These are phyloP conservation scores for Mus caroli DNA, from an alignment of 2,797 vertebrate species.

Conservation along the genomic window DNA sequence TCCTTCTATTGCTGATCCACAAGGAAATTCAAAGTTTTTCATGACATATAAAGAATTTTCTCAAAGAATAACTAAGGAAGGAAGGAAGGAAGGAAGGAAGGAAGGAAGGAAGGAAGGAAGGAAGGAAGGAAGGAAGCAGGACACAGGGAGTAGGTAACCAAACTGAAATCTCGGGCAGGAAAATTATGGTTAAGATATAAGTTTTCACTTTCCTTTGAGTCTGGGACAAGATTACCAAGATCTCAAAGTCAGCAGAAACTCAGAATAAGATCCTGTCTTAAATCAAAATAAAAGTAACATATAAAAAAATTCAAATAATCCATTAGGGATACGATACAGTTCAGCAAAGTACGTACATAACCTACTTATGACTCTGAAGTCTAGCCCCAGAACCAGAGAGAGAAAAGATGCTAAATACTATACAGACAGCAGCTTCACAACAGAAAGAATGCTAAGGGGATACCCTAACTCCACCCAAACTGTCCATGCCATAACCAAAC, in stretches of 20 bases:
- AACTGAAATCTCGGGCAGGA: neutral
- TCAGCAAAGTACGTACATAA: neutral
- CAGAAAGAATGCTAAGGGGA: neutral
- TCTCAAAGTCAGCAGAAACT: neutral
- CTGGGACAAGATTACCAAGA: neutral
- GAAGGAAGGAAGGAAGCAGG: no score
- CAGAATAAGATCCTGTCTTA: neutral
- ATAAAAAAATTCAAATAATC: neutral
- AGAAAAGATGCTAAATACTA: neutral
- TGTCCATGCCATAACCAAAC: neutral
- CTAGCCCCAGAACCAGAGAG: neutral
- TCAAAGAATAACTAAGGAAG: neutral
- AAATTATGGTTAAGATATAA: neutral
- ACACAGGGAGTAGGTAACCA: neutral
- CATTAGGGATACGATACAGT: neutral
- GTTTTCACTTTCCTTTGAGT: neutral
- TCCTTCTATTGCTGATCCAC: conserved; percentile 50
- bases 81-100: no score
- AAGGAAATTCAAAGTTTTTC: conserved; percentile 30
- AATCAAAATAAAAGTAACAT: neutral
- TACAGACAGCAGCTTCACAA: neutral
- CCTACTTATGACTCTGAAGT: neutral
- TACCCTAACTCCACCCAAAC: neutral
- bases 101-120: no score
- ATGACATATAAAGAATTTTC: neutral